Evolutionary conservation across 2,113 vertebrate species (phyloP).

Genomic region (Thalassoma bifasciatum): DNA sequence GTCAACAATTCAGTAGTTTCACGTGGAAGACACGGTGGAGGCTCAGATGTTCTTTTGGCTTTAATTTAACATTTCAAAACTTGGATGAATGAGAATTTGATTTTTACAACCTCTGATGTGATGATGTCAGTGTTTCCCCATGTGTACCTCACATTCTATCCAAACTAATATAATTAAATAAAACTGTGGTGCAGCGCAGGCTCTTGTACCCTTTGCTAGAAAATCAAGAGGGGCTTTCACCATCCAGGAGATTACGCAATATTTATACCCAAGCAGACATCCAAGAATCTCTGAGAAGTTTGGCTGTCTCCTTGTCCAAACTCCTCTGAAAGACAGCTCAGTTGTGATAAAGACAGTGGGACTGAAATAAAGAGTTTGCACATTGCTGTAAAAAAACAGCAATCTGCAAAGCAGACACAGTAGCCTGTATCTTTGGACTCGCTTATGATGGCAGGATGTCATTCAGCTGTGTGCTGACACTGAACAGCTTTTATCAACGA

Average conservation of each 20-base stretch:
- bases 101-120: slow-evolving; percentile 40
- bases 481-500: slow-evolving; percentile 30
- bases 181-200: slow-evolving; percentile 20
- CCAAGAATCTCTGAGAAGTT: slow-evolving; percentile 22
- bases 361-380: slow-evolving; percentile 10
- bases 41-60: slow-evolving; percentile 6
- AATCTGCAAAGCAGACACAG: background rate
- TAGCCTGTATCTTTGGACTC: slow-evolving; percentile 1
- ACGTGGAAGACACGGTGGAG: slow-evolving; percentile 6
- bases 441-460: slow-evolving; percentile 20
- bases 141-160: slow-evolving; percentile 22
- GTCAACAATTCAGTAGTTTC: slow-evolving; percentile 6
- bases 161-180: slow-evolving; percentile 38
- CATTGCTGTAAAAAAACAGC: slow-evolving; percentile 23
- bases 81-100: slow-evolving; percentile 25
- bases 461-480: slow-evolving; percentile 18
- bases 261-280: slow-evolving; percentile 21
- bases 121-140: slow-evolving; percentile 44
- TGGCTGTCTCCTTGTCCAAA: slow-evolving; percentile 29
- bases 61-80: slow-evolving; percentile 17
- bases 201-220: slow-evolving; percentile 5
- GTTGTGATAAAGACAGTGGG: slow-evolving; percentile 24
- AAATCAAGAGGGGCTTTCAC: slow-evolving; percentile 17
- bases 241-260: slow-evolving; percentile 21
- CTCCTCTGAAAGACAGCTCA: slow-evolving; percentile 30